A percentile compares a stretch with the other conserved stretches of the same genome.
Evolutionary conservation across 1,140 invertebrate species (phyloP).

Genomic region (Drosophila teissieri): DNA sequence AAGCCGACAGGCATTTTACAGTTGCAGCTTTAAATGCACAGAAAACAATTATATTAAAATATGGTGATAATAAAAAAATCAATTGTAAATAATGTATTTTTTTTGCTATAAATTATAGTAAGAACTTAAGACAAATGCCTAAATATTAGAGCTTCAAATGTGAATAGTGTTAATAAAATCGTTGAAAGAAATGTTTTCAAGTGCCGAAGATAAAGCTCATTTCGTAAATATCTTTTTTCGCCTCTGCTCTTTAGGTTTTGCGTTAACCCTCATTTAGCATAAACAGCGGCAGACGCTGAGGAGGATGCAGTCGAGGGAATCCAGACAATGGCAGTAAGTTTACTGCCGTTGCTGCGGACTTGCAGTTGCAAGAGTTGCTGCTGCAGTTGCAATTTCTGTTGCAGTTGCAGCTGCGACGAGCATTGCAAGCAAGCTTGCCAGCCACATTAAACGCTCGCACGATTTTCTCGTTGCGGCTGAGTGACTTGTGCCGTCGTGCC

Average conservation of each 20-base stretch:
- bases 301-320: constrained; percentile 24
- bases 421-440: constrained; percentile 22
- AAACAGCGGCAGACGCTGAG: constrained; percentile 40
- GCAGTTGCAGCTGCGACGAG: constrained; percentile 46
- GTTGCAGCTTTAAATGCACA: constrained; percentile 24
- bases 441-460: constrained; percentile 77
- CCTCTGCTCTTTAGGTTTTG: constrained; percentile 24
- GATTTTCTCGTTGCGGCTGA: constrained; percentile 82
- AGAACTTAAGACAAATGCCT: too few relatives aligned
- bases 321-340: constrained; percentile 57
- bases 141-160: neutral
- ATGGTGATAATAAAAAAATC: too few relatives aligned
- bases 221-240: constrained; percentile 22
- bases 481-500: constrained; percentile 80
- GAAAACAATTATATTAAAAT: neutral
- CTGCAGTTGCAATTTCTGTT: constrained; percentile 41
- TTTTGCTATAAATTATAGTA: too few relatives aligned
- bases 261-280: constrained; percentile 79
- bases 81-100: too few relatives aligned
- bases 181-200: neutral
- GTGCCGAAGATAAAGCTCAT: neutral
- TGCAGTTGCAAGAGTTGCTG: constrained; percentile 45
- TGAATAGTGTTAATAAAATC: neutral
- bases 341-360: constrained; percentile 30
- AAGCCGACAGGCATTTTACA: constrained; percentile 33